phyloP scores from a whole-genome alignment of 2,113 vertebrate genomes.

The Ploceus nigricollis region DNA sequence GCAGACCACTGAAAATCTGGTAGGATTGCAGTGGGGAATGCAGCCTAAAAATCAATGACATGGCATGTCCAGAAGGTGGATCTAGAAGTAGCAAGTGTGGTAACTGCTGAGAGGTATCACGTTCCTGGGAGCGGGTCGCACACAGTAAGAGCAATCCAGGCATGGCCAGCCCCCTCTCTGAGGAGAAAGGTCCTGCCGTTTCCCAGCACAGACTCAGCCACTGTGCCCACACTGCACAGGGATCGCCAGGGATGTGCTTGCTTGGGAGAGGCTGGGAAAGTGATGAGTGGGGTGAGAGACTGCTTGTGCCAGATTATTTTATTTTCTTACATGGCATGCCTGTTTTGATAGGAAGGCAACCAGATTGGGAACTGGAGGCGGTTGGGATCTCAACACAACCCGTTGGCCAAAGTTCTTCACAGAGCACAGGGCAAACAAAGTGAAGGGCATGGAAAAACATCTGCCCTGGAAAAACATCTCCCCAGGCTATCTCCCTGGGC shows the following conservation, averaged over 20 bases:
- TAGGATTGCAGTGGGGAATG: background rate
- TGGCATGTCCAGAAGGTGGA: background rate
- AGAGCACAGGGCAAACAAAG: background rate
- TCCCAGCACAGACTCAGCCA: background rate
- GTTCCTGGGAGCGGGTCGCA: background rate
- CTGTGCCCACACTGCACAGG: background rate
- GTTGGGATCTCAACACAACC: background rate
- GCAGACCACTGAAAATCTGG: background rate
- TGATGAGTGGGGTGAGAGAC: background rate
- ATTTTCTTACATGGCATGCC: background rate
- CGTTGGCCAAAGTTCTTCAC: rapidly evolving
- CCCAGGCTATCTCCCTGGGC: background rate
- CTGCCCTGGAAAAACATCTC: background rate
- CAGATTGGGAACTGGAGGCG: rapidly evolving
- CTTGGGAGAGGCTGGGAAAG: background rate
- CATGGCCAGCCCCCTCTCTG: background rate
- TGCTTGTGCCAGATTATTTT: background rate
- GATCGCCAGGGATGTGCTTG: background rate
- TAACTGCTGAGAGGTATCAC: background rate
- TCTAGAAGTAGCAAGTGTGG: background rate
- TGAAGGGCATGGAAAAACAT: background rate
- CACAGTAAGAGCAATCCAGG: rapidly evolving
- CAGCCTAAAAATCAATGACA: background rate
- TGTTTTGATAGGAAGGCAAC: background rate
- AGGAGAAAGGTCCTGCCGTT: background rate